Conservation (phyloP, 2,888 invertebrate species). For the Troides aeacus region DNA sequence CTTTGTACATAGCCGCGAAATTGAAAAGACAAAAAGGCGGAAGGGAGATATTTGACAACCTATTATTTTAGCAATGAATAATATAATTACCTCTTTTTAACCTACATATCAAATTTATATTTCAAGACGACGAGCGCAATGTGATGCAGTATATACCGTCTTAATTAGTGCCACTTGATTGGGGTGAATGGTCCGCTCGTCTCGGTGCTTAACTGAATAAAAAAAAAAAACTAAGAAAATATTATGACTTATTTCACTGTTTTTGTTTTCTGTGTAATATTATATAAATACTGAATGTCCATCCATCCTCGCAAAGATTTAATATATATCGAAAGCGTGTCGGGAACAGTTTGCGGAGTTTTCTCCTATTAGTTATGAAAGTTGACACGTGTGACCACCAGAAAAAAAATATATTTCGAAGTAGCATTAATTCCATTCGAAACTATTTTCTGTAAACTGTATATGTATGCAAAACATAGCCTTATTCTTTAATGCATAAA, state of each 20-base stretch:
- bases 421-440: neutral
- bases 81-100: no score
- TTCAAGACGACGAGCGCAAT: no score
- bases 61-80: no score
- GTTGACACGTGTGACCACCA: slow-evolving; percentile 16
- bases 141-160: no score
- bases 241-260: neutral
- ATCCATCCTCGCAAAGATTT: slow-evolving; percentile 18
- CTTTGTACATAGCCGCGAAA: no score
- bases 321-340: slow-evolving; percentile 24
- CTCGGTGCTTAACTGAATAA: no score
- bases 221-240: no score
- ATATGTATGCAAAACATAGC: neutral
- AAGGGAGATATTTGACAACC: no score
- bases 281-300: slow-evolving; percentile 19
- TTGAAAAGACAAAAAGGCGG: no score
- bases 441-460: neutral
- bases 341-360: slow-evolving; percentile 20
- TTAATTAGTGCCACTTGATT: no score
- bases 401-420: slow-evolving; percentile 17
- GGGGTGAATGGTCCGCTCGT: no score
- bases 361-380: slow-evolving; percentile 16
- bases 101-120: no score
- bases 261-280: neutral
- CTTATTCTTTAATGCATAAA: neutral